Evolutionary conservation across 2,888 invertebrate genomes (phyloP).

Genomic region (Phengaris alcon): DNA sequence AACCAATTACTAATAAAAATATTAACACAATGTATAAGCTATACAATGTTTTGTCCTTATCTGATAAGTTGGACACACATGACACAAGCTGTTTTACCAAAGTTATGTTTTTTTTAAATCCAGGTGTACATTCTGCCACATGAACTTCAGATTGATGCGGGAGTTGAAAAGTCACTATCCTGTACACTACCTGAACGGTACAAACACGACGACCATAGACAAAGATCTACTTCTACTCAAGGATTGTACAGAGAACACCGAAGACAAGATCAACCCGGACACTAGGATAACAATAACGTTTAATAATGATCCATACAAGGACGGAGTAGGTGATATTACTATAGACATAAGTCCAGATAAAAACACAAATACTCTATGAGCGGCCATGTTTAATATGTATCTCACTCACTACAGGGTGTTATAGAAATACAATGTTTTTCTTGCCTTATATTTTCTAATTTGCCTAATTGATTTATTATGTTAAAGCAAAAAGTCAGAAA

Average conservation of each 20-base stretch:
- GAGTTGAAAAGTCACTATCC: constrained; percentile 72
- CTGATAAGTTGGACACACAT: no score
- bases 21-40: no score
- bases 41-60: no score
- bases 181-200: constrained; percentile 55
- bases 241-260: constrained; percentile 28
- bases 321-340: constrained; percentile 57
- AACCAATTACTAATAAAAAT: no score
- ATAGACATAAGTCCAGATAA: constrained; percentile 56
- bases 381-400: no score
- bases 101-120: constrained; percentile 30
- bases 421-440: neutral
- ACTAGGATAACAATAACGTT: constrained; percentile 59
- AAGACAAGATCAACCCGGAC: constrained; percentile 34
- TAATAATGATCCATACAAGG: constrained; percentile 47
- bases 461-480: no score
- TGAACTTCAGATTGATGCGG: constrained; percentile 61
- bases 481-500: no score
- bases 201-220: constrained; percentile 29
- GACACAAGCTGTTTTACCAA: no score
- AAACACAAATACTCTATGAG: constrained; percentile 36
- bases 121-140: constrained; percentile 68
- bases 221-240: constrained; percentile 29
- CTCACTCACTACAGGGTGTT: neutral
- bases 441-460: no score